Conservation (phyloP, 2,888 invertebrate genomes). For the Hirtodrosophila alboralis region DNA sequence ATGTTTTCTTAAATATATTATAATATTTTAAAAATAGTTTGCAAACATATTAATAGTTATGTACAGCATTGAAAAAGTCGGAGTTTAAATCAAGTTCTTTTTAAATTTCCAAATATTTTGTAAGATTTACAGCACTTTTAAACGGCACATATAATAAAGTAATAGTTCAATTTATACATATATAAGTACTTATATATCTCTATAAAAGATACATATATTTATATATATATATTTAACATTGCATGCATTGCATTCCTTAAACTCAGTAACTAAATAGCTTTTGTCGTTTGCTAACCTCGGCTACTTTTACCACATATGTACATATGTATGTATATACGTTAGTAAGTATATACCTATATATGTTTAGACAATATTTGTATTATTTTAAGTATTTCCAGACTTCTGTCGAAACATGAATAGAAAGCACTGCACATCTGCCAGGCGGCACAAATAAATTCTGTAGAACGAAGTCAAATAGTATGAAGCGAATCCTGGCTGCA, state of each 20-base stretch:
- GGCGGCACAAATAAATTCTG: conserved; percentile 12
- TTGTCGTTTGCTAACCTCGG: conserved; percentile 8
- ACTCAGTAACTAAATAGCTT: conserved; percentile 21
- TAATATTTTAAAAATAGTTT: no score
- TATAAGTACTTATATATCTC: no score
- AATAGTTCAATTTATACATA: no score
- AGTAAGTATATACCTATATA: no score
- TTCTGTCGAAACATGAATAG: conserved; percentile 10
- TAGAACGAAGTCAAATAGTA: conserved; percentile 28
- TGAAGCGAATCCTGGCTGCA: conserved; percentile 19
- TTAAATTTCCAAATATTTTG: no score
- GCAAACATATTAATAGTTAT: no score
- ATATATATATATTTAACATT: neutral
- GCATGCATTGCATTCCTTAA: conserved; percentile 1
- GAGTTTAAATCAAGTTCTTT: no score
- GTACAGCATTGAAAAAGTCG: no score
- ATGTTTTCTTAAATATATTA: no score
- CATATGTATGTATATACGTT: conserved; percentile 5
- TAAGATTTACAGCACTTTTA: no score
- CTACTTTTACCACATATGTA: conserved; percentile 10
- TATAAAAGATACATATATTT: no score
- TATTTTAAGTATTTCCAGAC: conserved; percentile 7
- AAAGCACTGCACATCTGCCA: conserved; percentile 56
- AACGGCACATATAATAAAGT: no score
- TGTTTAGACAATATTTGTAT: neutral